A percentile compares a stretch with the other conserved stretches of the same genome.
phyloP scores from a whole-genome alignment of 2,113 vertebrate species.

The Seriola dumerili region DNA sequence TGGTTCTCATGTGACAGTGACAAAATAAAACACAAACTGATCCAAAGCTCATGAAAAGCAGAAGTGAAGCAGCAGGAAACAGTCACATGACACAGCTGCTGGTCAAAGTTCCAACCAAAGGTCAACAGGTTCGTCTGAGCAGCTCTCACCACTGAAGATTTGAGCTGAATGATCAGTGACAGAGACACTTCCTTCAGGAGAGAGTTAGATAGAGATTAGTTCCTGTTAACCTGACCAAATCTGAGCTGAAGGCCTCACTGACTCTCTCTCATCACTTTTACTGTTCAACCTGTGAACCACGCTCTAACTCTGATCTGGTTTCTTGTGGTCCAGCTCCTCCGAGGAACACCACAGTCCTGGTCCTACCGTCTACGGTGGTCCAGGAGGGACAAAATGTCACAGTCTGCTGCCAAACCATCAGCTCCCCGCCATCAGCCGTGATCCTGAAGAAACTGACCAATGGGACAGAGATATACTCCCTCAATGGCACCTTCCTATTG shows the following conservation, averaged over 20 bases:
- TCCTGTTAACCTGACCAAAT: no score
- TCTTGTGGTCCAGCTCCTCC: conserved; percentile 76
- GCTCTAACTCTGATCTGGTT: neutral
- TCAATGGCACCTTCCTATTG: conserved; percentile 78
- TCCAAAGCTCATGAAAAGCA: no score
- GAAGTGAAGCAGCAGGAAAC: neutral
- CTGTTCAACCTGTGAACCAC: no score
- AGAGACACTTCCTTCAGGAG: no score
- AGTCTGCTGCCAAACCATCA: conserved; percentile 75
- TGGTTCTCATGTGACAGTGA: neutral
- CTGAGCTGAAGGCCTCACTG: no score
- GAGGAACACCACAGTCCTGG: conserved; percentile 77
- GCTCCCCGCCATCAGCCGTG: conserved; percentile 75
- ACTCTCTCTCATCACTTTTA: no score
- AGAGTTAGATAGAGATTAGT: no score
- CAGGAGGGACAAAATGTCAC: conserved; percentile 83
- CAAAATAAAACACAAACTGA: neutral
- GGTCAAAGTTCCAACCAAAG: neutral
- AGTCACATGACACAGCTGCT: neutral
- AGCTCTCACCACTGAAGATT: no score
- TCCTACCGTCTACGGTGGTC: conserved; percentile 78
- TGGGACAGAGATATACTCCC: conserved; percentile 63
- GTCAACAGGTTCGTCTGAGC: conserved; percentile 17
- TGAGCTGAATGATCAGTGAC: no score
- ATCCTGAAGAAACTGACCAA: conserved; percentile 75